These are phyloP conservation scores for Meloidogyne hapla DNA, from an alignment of 1,140 invertebrate genomes.

Conservation along the genomic window DNA sequence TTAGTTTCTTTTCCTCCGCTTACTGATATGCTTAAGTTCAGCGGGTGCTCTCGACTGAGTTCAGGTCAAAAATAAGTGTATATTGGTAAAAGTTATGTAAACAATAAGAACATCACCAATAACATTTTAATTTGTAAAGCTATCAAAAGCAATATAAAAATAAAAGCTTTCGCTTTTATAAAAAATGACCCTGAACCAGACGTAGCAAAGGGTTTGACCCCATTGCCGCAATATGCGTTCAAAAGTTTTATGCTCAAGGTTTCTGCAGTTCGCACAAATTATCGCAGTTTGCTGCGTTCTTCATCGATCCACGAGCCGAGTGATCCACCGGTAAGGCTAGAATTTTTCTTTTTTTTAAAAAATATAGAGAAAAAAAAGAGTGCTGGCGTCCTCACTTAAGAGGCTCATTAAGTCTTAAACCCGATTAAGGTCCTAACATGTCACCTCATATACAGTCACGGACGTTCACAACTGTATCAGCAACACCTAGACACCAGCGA, in stretches of 20 bases:
- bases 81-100: too few species aligned
- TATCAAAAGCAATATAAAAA: too few species aligned
- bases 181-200: conserved; percentile 68
- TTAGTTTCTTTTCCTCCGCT: conserved; percentile 89
- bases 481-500: not conserved
- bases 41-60: conserved; percentile 75
- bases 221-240: conserved; percentile 75
- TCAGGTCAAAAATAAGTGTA: conserved; percentile 65
- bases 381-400: conserved; percentile 36
- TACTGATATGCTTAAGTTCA: conserved; percentile 84
- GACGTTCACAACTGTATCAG: conserved; percentile 15
- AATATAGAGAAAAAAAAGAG: conserved; percentile 13
- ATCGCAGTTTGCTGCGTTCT: conserved; percentile 77
- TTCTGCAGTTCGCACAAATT: conserved; percentile 78
- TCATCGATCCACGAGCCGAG: conserved; percentile 78
- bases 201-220: conserved; percentile 67
- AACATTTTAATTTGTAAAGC: too few species aligned
- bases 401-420: conserved; percentile 41
- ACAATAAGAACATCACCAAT: too few species aligned
- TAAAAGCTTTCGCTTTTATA: conserved; percentile 11
- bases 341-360: conserved; percentile 30
- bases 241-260: conserved; percentile 77
- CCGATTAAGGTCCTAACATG: conserved; percentile 30
- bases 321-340: conserved; percentile 70
- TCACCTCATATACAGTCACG: conserved; percentile 38